A percentile compares a stretch with the other conserved stretches of the same genome.
phyloP scores from a whole-genome alignment of 2,113 vertebrate genomes.

The Odocoileus virginianus region DNA sequence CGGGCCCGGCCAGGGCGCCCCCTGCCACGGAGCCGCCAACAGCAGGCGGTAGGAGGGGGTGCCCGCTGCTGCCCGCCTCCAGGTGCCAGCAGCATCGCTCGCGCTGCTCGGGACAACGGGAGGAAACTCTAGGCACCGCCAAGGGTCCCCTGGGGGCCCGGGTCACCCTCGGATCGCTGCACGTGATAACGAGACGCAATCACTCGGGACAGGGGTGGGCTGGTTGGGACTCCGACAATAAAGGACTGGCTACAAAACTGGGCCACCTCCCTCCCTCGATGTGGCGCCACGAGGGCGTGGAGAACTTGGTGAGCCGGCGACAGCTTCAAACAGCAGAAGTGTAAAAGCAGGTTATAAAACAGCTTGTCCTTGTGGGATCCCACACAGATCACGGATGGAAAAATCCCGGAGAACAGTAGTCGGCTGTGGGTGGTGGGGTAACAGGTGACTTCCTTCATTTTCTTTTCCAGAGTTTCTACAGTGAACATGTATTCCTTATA shows the following conservation, averaged over 20 bases:
- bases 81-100: neutral
- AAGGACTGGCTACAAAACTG: neutral
- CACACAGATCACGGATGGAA: conserved; percentile 26
- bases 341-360: conserved; percentile 31
- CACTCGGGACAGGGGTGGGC: neutral
- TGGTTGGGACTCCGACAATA: neutral
- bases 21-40: accelerated
- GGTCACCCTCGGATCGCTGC: no score
- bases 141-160: neutral
- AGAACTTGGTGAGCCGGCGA: neutral
- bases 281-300: accelerated
- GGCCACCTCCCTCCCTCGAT: neutral
- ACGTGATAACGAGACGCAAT: neutral
- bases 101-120: accelerated
- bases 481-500: conserved; percentile 39
- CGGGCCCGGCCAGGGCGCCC: neutral
- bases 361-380: conserved; percentile 2
- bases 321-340: neutral
- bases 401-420: neutral
- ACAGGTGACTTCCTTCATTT: conserved; percentile 53
- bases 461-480: neutral
- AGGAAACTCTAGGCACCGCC: neutral
- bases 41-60: accelerated
- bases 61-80: neutral
- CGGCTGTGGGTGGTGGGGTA: conserved; percentile 30